phyloP scores from a whole-genome alignment of 2,888 invertebrate genomes.

The Trypoxylon attenuatum region DNA sequence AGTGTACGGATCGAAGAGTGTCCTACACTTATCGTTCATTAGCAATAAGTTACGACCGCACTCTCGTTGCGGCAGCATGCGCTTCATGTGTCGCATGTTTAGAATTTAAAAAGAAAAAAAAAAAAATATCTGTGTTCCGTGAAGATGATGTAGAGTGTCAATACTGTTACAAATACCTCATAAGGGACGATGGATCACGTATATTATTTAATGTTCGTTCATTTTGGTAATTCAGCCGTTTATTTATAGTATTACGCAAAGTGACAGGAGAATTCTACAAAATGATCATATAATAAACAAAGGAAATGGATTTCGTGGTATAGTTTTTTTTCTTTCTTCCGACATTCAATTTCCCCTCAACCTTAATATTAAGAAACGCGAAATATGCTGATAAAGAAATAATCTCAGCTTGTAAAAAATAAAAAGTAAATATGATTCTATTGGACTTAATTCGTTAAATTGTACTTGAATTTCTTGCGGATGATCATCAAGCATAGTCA shows the following conservation, averaged over 20 bases:
- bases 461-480: no score
- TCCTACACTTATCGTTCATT: constrained; percentile 48
- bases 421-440: no score
- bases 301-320: constrained; percentile 43
- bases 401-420: no score
- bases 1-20: constrained; percentile 19
- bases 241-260: constrained; percentile 62
- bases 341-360: constrained; percentile 12
- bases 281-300: constrained; percentile 62
- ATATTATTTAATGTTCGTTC: constrained; percentile 54
- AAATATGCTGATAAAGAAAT: constrained; percentile 5
- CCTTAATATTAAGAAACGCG: no score
- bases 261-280: constrained; percentile 65
- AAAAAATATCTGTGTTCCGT: constrained; percentile 44
- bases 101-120: no score
- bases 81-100: constrained; percentile 30
- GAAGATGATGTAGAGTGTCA: constrained; percentile 60
- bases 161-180: constrained; percentile 61
- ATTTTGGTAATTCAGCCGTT: constrained; percentile 54
- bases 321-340: constrained; percentile 11
- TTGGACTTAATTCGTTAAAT: no score
- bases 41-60: constrained; percentile 49
- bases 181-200: constrained; percentile 53
- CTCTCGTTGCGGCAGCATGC: constrained; percentile 18
- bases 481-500: no score